phyloP scores from a whole-genome alignment of 2,888 invertebrate genomes.

The Pantelozetes paolii region DNA sequence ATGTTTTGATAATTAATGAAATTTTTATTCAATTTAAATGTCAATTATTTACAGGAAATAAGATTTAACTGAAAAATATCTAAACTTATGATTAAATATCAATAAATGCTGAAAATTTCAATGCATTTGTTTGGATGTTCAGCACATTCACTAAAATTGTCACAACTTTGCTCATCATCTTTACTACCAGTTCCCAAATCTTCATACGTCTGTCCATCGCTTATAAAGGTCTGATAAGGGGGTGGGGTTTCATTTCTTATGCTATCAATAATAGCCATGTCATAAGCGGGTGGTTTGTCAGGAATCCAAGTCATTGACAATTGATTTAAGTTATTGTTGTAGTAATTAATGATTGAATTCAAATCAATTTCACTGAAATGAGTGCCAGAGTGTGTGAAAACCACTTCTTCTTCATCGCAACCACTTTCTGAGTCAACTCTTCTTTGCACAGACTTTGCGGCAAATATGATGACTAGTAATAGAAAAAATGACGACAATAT shows the following conservation, averaged over 20 bases:
- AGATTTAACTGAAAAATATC: too few relatives aligned
- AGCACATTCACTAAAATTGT: background rate
- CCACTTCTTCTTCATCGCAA: background rate
- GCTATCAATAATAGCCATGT: background rate
- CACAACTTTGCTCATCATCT: background rate
- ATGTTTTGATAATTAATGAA: background rate
- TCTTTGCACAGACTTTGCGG: background rate
- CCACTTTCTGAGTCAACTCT: background rate
- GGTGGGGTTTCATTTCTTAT: background rate
- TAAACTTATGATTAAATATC: too few relatives aligned
- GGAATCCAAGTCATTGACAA: background rate
- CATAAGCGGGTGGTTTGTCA: background rate
- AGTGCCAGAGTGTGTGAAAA: too few relatives aligned
- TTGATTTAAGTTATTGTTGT: background rate
- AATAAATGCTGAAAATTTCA: background rate
- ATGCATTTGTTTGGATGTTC: too few relatives aligned
- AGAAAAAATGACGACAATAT: conserved; percentile 5
- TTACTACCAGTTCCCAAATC: background rate
- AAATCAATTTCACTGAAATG: too few relatives aligned
- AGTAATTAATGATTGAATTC: too few relatives aligned
- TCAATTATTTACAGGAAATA: background rate
- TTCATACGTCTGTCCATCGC: background rate
- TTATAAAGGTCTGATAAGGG: background rate
- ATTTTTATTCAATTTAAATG: background rate
- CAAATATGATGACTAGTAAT: background rate